These are phyloP conservation scores for Eubucco bourcierii DNA, from an alignment of 2,113 vertebrate species.

Conservation along the genomic window DNA sequence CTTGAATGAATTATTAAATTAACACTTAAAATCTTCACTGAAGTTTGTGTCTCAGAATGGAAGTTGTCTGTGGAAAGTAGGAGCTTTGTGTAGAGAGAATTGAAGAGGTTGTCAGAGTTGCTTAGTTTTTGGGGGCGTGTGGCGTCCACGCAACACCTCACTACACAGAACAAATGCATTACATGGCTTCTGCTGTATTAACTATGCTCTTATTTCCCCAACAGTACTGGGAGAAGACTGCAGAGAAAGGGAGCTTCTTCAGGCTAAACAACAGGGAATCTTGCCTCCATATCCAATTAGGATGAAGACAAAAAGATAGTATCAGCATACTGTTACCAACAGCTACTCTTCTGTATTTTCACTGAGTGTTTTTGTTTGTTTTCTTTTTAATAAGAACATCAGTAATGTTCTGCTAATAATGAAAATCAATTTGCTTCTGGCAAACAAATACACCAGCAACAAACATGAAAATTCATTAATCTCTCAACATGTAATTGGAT, in stretches of 20 bases:
- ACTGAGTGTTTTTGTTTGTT: background rate
- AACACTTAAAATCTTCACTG: background rate
- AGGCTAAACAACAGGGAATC: background rate
- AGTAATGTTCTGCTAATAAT: background rate
- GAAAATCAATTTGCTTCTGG: background rate
- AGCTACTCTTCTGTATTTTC: background rate
- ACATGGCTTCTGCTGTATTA: background rate
- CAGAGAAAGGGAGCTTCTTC: background rate
- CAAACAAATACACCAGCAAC: background rate
- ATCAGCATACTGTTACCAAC: background rate
- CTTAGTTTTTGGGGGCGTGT: background rate
- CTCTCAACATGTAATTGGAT: background rate
- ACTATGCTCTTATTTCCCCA: background rate
- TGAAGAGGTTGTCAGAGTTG: background rate
- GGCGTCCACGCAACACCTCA: background rate
- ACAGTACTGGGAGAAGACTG: background rate
- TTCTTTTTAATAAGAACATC: background rate
- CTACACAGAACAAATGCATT: rapidly evolving
- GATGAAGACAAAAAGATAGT: background rate
- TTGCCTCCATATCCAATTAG: background rate
- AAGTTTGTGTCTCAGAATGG: background rate
- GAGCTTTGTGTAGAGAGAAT: background rate
- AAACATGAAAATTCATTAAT: background rate
- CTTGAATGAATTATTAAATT: background rate
- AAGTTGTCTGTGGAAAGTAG: background rate